Percentiles rank a stretch among this genome's conserved stretches.
These are phyloP conservation scores for Apeira syringaria DNA, from an alignment of 2,888 invertebrate genomes.

Conservation along the genomic window DNA sequence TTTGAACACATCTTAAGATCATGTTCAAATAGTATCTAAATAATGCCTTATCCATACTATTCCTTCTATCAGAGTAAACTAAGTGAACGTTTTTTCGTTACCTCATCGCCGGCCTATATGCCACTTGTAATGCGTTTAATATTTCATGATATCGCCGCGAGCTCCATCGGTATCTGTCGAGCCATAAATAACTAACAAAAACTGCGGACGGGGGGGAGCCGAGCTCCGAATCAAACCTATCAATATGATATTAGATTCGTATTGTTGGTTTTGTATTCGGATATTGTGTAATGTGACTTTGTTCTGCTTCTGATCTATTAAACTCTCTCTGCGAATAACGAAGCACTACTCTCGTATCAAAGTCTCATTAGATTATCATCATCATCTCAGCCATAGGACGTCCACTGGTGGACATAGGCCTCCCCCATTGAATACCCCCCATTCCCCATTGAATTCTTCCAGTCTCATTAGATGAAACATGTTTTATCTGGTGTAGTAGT, in stretches of 20 bases:
- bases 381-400: no score
- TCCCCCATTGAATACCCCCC: no score
- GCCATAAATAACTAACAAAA: constrained; percentile 80
- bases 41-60: constrained; percentile 42
- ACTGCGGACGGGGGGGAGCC: constrained; percentile 54
- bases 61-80: constrained; percentile 52
- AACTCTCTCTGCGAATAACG: neutral
- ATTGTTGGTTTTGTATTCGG: constrained; percentile 47
- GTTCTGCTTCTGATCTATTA: neutral
- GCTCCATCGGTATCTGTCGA: constrained; percentile 72
- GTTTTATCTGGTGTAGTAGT: no score
- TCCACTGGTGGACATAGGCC: no score
- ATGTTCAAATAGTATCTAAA: no score
- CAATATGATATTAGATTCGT: constrained; percentile 76
- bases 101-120: constrained; percentile 77
- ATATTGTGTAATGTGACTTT: constrained; percentile 16
- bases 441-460: no score
- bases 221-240: constrained; percentile 69
- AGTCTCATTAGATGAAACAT: no score
- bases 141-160: constrained; percentile 79
- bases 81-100: constrained; percentile 70
- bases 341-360: no score
- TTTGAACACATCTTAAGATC: no score
- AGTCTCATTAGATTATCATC: no score
- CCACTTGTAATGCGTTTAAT: constrained; percentile 83